Conservation (phyloP, 2,888 invertebrate species). For the Ommatoiulus sabulosus region DNA sequence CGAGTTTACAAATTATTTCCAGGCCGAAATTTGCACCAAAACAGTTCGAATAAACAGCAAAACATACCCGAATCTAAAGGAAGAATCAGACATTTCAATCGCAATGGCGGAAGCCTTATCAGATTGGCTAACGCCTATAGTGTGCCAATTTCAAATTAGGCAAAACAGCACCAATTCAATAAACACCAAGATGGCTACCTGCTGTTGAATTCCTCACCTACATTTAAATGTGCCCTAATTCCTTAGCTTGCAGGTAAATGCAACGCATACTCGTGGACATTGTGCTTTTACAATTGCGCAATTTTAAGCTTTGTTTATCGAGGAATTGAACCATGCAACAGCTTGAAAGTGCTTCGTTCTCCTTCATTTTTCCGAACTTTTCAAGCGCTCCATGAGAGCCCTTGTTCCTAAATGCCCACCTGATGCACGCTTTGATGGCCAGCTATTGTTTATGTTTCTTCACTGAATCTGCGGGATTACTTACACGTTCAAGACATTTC, state of each 20-base stretch:
- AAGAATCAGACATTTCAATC: background rate
- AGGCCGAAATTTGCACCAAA: too few relatives aligned
- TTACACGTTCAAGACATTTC: background rate
- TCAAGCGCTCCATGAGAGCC: background rate
- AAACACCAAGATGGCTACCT: background rate
- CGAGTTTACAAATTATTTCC: too few relatives aligned
- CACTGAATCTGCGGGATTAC: background rate
- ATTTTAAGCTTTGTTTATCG: conserved; percentile 37
- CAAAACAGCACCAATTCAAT: background rate
- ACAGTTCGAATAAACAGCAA: too few relatives aligned
- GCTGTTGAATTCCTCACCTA: background rate
- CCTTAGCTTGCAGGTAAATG: background rate
- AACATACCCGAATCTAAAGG: too few relatives aligned
- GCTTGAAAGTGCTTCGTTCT: conserved; percentile 22
- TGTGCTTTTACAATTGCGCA: background rate
- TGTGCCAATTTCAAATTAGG: background rate
- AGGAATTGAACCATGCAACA: background rate
- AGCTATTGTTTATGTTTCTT: background rate
- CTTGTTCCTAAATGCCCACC: background rate
- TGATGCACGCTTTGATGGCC: background rate
- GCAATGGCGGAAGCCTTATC: background rate
- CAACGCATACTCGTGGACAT: background rate
- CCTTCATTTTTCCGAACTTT: background rate
- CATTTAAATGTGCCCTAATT: background rate
- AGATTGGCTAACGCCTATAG: background rate